phyloP scores from a whole-genome alignment of 1,140 invertebrate species.

The Brachionus koreanus region DNA sequence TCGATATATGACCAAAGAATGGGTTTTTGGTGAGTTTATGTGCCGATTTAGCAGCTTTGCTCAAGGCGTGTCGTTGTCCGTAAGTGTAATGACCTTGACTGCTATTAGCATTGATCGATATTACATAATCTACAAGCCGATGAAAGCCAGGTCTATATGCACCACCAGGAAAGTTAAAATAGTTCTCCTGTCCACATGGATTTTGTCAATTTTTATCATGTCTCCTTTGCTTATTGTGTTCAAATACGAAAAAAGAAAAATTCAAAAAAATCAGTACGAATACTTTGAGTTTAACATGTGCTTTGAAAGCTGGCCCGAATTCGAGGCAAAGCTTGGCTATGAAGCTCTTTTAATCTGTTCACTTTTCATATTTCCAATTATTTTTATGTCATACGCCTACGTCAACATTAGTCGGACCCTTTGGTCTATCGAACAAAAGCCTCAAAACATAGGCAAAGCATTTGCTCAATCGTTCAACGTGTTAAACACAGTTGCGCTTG shows the following conservation, averaged over 20 bases:
- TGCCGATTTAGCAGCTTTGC: constrained; percentile 42
- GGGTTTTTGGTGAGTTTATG: constrained; percentile 44
- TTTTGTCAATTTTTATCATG: constrained; percentile 23
- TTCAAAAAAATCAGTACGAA: background rate
- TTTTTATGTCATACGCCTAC: constrained; percentile 32
- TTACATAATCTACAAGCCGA: constrained; percentile 37
- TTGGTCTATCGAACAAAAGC: constrained; percentile 19
- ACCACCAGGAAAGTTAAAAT: background rate
- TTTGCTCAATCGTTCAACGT: background rate
- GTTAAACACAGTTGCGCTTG: background rate
- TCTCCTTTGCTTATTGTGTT: constrained; percentile 12
- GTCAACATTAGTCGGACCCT: constrained; percentile 4
- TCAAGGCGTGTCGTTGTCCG: constrained; percentile 24
- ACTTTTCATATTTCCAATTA: constrained; percentile 37
- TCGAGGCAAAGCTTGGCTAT: constrained; percentile 21
- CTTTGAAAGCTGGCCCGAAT: constrained; percentile 28
- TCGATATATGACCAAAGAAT: constrained; percentile 9
- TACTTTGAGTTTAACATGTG: constrained; percentile 29
- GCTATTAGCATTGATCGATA: constrained; percentile 28
- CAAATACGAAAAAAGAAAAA: constrained; percentile 3
- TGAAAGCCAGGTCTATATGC: constrained; percentile 28
- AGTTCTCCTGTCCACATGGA: background rate
- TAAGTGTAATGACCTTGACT: constrained; percentile 32
- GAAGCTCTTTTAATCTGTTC: constrained; percentile 7
- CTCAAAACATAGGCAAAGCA: background rate